Percentiles rank a stretch among this genome's conserved stretches.
Evolutionary conservation across 2,888 invertebrate genomes (phyloP).

Genomic region (Phaedon cochleariae): DNA sequence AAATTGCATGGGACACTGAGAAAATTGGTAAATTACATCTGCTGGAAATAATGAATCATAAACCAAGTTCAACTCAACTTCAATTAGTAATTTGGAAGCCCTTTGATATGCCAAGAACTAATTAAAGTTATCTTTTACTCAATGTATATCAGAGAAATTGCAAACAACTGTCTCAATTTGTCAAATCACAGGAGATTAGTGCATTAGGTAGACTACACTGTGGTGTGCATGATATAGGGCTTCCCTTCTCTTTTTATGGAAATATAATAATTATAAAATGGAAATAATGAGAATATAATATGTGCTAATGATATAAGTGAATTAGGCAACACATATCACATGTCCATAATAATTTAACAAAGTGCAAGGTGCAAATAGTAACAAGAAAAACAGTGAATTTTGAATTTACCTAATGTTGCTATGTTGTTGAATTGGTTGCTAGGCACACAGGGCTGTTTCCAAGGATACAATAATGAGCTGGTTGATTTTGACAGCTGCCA

Average conservation of each 20-base stretch:
- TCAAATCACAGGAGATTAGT: background rate
- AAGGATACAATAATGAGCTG: slow-evolving; percentile 62
- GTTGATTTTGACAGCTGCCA: slow-evolving; percentile 59
- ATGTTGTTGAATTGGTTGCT: slow-evolving; percentile 65
- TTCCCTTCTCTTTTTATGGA: too few relatives aligned
- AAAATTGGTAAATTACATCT: slow-evolving; percentile 40
- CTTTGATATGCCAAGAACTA: slow-evolving; percentile 49
- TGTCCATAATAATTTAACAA: background rate
- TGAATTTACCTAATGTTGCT: slow-evolving; percentile 61
- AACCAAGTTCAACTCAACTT: slow-evolving; percentile 43
- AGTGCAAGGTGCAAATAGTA: slow-evolving; percentile 33
- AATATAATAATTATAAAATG: background rate
- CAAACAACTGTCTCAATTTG: background rate
- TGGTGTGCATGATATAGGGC: too few relatives aligned
- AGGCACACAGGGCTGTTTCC: slow-evolving; percentile 57
- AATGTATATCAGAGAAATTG: slow-evolving; percentile 27
- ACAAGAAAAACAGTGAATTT: slow-evolving; percentile 41
- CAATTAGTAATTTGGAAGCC: slow-evolving; percentile 47
- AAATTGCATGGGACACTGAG: slow-evolving; percentile 20
- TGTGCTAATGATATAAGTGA: background rate
- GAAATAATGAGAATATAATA: background rate
- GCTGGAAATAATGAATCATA: slow-evolving; percentile 37
- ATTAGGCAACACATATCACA: slow-evolving; percentile 10
- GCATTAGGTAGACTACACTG: background rate
- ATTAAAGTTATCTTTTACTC: slow-evolving; percentile 45